Conservation (phyloP, 2,113 vertebrate species). For the Apaloderma vittatum region DNA sequence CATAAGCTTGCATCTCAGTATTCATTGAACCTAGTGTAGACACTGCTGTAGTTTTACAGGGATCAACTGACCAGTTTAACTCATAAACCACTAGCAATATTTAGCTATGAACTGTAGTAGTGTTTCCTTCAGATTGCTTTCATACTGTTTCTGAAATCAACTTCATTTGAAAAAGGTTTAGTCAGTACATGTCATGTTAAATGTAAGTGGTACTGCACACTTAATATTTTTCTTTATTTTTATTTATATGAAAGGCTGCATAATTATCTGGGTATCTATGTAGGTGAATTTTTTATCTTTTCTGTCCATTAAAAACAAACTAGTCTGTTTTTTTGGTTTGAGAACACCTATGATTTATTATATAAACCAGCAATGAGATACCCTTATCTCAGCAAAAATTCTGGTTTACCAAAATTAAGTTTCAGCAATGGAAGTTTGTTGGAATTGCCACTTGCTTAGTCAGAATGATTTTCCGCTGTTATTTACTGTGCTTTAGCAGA, state of each 20-base stretch:
- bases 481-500: not conserved
- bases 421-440: not conserved
- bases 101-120: not conserved
- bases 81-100: not conserved
- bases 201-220: not conserved
- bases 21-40: not conserved
- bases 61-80: not conserved
- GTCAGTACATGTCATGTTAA: not conserved
- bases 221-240: not conserved
- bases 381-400: not conserved
- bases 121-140: not conserved
- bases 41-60: not conserved
- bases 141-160: not conserved
- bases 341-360: not conserved
- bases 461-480: not conserved
- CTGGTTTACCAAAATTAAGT: not conserved
- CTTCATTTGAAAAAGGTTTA: not conserved
- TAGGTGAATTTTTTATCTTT: not conserved
- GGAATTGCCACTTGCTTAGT: not conserved
- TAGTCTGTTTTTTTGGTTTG: not conserved
- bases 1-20: not conserved
- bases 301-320: not conserved
- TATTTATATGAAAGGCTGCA: not conserved
- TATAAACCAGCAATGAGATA: not conserved
- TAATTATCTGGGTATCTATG: not conserved